Conservation (phyloP, 37 sponge, comb jelly and placozoan species). For the Bolinopsis microptera region DNA sequence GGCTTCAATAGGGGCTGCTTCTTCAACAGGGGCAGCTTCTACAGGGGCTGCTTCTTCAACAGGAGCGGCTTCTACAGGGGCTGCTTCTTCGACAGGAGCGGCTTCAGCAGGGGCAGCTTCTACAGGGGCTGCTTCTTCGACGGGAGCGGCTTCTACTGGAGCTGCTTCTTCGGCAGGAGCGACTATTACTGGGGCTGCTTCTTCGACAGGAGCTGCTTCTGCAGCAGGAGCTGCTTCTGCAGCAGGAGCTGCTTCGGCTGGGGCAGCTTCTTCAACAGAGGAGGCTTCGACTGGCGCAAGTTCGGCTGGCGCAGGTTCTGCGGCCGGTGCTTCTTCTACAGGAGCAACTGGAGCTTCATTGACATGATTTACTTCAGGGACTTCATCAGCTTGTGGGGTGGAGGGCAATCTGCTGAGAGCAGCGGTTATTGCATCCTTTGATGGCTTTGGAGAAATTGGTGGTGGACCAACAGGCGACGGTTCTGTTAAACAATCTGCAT, state of each 20-base stretch:
- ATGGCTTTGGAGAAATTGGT: not conserved
- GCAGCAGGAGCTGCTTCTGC: not conserved
- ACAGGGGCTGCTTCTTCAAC: not conserved
- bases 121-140: not conserved
- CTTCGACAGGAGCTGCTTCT: not conserved
- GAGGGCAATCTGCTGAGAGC: not conserved
- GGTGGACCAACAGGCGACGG: not conserved
- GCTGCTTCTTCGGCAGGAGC: not conserved
- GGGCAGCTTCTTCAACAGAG: not conserved
- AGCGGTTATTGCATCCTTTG: not conserved
- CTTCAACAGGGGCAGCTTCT: not conserved
- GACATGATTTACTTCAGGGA: not conserved
- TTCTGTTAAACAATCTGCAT: not conserved
- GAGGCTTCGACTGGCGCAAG: not conserved
- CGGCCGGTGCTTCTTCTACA: not conserved
- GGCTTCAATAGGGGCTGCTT: not conserved
- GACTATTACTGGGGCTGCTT: not conserved
- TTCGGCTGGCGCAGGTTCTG: not conserved
- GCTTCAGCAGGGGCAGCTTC: not conserved
- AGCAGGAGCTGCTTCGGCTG: not conserved
- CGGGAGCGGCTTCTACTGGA: not conserved
- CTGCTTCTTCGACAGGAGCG: not conserved
- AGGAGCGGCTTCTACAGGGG: not conserved
- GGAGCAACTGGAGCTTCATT: not conserved
- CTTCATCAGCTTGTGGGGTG: not conserved